Evolutionary conservation across 37 sponge, comb jelly and placozoan species (phyloP), one percentile per base, ranked within the genome.

Genomic region (Halisarca cf. caerulea): DNA sequence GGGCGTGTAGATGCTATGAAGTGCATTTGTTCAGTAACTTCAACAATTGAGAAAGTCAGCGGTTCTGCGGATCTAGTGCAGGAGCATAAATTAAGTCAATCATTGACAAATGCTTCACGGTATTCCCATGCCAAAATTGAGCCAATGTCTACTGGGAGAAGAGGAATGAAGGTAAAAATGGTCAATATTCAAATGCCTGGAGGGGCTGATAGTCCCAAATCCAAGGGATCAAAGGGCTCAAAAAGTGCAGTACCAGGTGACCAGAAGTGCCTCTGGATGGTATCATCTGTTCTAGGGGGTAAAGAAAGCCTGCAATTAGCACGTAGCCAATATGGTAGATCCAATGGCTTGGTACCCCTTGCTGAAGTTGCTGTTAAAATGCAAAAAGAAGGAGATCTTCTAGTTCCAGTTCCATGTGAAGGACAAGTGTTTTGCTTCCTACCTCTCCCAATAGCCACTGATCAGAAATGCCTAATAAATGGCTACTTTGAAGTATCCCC

Each of bases 371-470:
- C 84, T 27, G 45, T 88, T 2, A 58, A 39, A 39, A 43, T 88
- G 11, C 21, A 51, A 4, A 75, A 64, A 61, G 28, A 59, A 7
- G 24, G 59, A 66, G 23, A 5, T 66, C 71, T 58, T 24, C 39
- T 86, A 7, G 23, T 54, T 30, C 88, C 88, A 35, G 21, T 79
- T 15, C 64, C 40, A 30, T 28, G 25, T 2, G 38, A 18, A 41
- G 91, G 88, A 18, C 36, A 53, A 15, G 25, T 84, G 23, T 91
- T 91, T 53, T 91, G 91, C 38, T 91, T 91, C 54, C 77, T 91
- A 33, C 91, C 91, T 27, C 82, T 91, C 5, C 91, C 91, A 47
- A 71, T 81, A 20, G 14, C 38, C 4, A 81, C 71, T 69, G 79
- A 60, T 21, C 62, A 86, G 51, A 59, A 43, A 8, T 91, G 86